A percentile compares a stretch with the other conserved stretches of the same genome.
Conservation (phyloP, 2,113 vertebrate species). For the Trichechus manatus region DNA sequence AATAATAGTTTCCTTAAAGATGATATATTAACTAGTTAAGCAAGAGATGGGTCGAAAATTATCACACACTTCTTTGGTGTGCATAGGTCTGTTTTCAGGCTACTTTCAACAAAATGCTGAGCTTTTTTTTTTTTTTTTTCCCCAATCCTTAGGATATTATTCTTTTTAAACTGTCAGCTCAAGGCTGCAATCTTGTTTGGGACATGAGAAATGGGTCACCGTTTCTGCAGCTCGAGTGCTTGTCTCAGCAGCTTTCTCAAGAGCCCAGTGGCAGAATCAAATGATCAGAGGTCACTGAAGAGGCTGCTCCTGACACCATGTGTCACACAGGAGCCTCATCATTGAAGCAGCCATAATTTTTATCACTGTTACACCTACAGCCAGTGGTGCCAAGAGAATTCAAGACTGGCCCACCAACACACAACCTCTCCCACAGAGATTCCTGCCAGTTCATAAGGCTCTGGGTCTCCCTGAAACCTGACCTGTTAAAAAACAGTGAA, state of each 20-base stretch:
- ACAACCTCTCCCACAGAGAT: background rate
- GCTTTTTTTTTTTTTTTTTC: background rate
- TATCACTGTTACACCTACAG: constrained; percentile 79
- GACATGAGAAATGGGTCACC: constrained; percentile 79
- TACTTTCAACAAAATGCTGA: constrained; percentile 46
- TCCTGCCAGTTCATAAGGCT: constrained; percentile 63
- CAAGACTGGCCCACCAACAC: constrained; percentile 7
- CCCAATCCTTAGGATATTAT: background rate
- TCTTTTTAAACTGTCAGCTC: background rate
- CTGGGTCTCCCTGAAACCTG: constrained; percentile 68
- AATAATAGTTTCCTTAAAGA: constrained; percentile 69
- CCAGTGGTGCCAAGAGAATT: constrained; percentile 70
- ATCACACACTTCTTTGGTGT: constrained; percentile 52
- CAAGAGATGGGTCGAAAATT: constrained; percentile 44
- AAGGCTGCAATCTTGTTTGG: constrained; percentile 67
- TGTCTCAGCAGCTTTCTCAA: constrained; percentile 77
- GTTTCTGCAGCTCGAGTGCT: constrained; percentile 74
- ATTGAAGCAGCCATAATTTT: constrained; percentile 80
- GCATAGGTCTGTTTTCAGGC: constrained; percentile 9
- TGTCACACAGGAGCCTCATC: constrained; percentile 68
- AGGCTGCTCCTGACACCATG: constrained; percentile 71
- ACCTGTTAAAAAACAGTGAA: constrained; percentile 52
- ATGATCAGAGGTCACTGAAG: constrained; percentile 79
- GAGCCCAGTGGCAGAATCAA: constrained; percentile 70
- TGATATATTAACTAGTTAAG: constrained; percentile 68